These are phyloP conservation scores for Agrilus cyanescens DNA, from an alignment of 2,888 invertebrate species.

Conservation along the genomic window DNA sequence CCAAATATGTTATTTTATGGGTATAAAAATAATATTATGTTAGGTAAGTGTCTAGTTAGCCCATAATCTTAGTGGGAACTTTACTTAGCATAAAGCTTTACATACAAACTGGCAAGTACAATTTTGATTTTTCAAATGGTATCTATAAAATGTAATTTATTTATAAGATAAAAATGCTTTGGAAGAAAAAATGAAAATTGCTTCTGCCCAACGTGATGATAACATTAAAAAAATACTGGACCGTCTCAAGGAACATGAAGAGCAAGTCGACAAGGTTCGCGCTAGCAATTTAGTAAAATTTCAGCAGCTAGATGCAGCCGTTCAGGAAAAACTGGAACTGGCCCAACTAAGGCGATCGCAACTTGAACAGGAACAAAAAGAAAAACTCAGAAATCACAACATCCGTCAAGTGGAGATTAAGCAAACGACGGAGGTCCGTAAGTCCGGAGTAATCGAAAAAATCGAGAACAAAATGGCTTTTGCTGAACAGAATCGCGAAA, in stretches of 20 bases:
- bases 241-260: constrained; percentile 68
- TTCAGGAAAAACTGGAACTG: constrained; percentile 55
- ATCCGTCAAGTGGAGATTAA: constrained; percentile 54
- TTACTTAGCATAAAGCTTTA: no score
- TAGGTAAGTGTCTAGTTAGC: no score
- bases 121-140: no score
- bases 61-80: no score
- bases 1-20: no score
- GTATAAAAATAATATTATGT: no score
- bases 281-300: constrained; percentile 54
- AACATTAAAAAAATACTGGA: constrained; percentile 85
- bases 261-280: constrained; percentile 61
- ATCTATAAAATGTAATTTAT: no score
- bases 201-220: constrained; percentile 79
- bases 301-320: constrained; percentile 54
- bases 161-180: no score
- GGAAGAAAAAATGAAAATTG: constrained; percentile 78
- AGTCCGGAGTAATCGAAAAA: constrained; percentile 38
- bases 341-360: constrained; percentile 61
- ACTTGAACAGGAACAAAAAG: constrained; percentile 64
- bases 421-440: constrained; percentile 28
- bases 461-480: constrained; percentile 59
- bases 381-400: constrained; percentile 61
- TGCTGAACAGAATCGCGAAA: constrained; percentile 73
- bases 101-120: no score